Percentiles rank a stretch among this genome's conserved stretches.
Conservation (phyloP, 1,140 invertebrate genomes). For the Listronotus oregonensis region DNA sequence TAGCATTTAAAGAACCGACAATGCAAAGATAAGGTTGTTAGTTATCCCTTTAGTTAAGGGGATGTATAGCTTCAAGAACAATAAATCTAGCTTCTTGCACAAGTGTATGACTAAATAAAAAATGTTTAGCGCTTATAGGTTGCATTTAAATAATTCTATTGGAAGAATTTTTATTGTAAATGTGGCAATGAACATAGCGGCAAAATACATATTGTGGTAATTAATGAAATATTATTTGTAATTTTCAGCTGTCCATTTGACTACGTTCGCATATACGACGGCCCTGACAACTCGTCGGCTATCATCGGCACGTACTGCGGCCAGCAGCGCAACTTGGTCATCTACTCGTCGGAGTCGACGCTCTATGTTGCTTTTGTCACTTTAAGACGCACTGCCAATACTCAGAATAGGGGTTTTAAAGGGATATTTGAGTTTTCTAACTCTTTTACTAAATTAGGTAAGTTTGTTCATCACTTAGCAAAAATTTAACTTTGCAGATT, state of each 20-base stretch:
- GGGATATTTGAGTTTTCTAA: constrained; percentile 96
- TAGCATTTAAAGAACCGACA: too few species aligned
- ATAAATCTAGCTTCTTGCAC: too few species aligned
- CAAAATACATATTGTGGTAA: too few species aligned
- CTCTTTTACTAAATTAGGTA: constrained; percentile 94
- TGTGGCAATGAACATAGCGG: too few species aligned
- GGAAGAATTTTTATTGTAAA: too few species aligned
- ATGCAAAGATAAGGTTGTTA: too few species aligned
- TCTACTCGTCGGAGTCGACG: constrained; percentile 90
- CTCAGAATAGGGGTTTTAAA: constrained; percentile 93
- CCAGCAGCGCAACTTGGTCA: constrained; percentile 91
- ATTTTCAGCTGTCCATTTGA: constrained; percentile 94
- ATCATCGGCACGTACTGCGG: constrained; percentile 98
- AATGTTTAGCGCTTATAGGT: too few species aligned
- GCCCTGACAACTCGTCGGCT: constrained; percentile 79
- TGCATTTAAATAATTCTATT: too few species aligned
- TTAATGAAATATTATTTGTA: background rate
- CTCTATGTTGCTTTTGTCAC: constrained; percentile 90
- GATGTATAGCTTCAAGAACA: too few species aligned
- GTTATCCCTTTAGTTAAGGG: too few species aligned
- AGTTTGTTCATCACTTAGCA: constrained; percentile 42
- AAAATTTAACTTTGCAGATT: too few species aligned
- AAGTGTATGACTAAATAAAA: too few species aligned
- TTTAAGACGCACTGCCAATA: constrained; percentile 84
- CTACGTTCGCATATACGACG: constrained; percentile 96